Conservation (phyloP, 2,113 vertebrate species). For the Sturnira hondurensis region DNA sequence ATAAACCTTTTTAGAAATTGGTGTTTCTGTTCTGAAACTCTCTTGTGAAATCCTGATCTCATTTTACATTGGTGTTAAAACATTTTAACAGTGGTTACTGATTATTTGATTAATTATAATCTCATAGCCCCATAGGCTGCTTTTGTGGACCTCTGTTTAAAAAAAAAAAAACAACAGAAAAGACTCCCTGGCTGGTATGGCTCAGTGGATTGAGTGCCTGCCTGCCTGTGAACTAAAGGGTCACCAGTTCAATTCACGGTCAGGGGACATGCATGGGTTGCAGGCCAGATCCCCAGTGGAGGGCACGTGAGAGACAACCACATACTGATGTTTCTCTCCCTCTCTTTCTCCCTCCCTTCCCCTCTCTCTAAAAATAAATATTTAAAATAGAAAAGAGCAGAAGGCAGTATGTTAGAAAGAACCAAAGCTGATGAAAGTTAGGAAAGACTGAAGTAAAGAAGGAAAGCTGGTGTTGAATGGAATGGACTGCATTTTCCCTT, state of each 20-base stretch:
- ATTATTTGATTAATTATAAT: conserved; percentile 21
- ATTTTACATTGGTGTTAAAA: conserved; percentile 54
- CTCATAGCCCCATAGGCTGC: background rate
- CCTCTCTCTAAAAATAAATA: too few species aligned
- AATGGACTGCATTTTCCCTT: background rate
- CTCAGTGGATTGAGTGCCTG: too few species aligned
- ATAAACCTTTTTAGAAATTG: conserved; percentile 26
- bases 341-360: too few species aligned
- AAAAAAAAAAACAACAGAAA: background rate
- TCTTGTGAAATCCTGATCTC: conserved; percentile 35
- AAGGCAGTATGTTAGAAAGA: background rate
- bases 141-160: background rate
- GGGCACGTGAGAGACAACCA: too few species aligned
- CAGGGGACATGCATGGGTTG: too few species aligned
- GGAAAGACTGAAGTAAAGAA: background rate
- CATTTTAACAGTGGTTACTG: conserved; percentile 38
- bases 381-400: background rate
- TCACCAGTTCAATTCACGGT: too few species aligned
- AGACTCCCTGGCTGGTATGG: too few species aligned
- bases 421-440: conserved; percentile 9
- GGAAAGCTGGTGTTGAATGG: background rate
- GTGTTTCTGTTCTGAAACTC: conserved; percentile 30
- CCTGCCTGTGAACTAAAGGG: too few species aligned
- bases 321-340: too few species aligned
- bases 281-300: too few species aligned